Evolutionary conservation across 2,888 invertebrate genomes (phyloP).

Genomic region (Brassicogethes aeneus): DNA sequence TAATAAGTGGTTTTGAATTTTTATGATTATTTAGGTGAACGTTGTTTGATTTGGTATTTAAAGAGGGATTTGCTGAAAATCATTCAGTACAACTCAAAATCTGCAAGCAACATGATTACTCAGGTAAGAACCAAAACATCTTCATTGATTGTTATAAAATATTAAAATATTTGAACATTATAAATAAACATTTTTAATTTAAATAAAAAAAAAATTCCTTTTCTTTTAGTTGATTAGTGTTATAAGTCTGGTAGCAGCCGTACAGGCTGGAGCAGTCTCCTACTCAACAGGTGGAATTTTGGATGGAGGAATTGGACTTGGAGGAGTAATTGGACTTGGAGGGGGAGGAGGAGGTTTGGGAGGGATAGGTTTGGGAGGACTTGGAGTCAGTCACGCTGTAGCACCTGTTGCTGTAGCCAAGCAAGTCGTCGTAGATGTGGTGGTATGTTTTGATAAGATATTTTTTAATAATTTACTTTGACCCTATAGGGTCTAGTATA

Average conservation of each 20-base stretch:
- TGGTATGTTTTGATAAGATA: neutral
- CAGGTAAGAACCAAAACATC: neutral
- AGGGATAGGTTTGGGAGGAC: slow-evolving; percentile 11
- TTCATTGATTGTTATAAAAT: too few species aligned
- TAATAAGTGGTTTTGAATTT: too few species aligned
- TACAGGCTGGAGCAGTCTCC: slow-evolving; percentile 5
- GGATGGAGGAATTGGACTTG: slow-evolving; percentile 8
- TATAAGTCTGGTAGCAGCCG: neutral
- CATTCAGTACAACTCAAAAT: neutral
- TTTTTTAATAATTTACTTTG: too few species aligned
- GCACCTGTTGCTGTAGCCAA: slow-evolving; percentile 16
- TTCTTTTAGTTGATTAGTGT: neutral
- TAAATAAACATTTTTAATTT: too few species aligned
- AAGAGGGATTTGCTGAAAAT: neutral
- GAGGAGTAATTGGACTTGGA: slow-evolving; percentile 11
- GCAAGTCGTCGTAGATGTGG: slow-evolving; percentile 14
- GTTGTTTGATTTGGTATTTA: neutral
- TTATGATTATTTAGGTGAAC: too few species aligned
- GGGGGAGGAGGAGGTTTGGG: slow-evolving; percentile 11
- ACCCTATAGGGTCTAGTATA: too few species aligned
- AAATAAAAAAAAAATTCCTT: too few species aligned
- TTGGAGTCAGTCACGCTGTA: slow-evolving; percentile 13
- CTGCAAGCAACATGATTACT: neutral
- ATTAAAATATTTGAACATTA: too few species aligned
- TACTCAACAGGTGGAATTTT: slow-evolving; percentile 11